Evolutionary conservation across 1,140 invertebrate species (phyloP), one percentile per base, ranked within the genome.

Genomic region (Microplitis mediator): DNA sequence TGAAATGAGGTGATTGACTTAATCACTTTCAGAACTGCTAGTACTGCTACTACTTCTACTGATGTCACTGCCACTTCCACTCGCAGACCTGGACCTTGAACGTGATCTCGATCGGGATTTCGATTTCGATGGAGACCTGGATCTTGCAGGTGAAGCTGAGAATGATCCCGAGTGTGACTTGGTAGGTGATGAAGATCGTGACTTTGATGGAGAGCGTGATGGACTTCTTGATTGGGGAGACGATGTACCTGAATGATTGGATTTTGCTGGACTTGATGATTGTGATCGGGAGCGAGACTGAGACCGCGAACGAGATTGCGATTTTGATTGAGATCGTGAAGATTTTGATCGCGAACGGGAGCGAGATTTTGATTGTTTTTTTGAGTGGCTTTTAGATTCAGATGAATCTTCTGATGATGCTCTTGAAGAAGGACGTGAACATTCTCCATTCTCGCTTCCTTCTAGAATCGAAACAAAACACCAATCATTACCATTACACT

Each of bases 1-100:
- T 4, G 6, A 36, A 36, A 36, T 4, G 6, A 36, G 35, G 35
- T 36, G 6, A 6, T 1, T 39, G 34, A 6, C 61, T 83, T 72
- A 87, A 69, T 87, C 84, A 66, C 84, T 86, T 6, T 86, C 84
- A 0, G 85, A 87, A 3, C 78, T 85, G 51, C n/a, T n/a, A n/a
- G n/a, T n/a, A n/a, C 82, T 83, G 69, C 79, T 82, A 65, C 82
- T 83, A 51, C 81, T 84, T 35, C 80, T 84, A 4, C 79, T 80
- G 52, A 82, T 84, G 31, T 76, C 82, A 65, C 81, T 84, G 4
- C 74, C 79, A 23, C 80, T 85, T 39, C 75, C 79, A 77, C 50
- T 78, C 3, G 14, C 75, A 23, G 82, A 84, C 72, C 74, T 71
- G 11, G 77, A 81, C 11, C 79, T 78, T 13, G 82, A 84, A 5